Base-by-base conservation (phyloP, 2,888 invertebrate species). In the Microchrysa polita region DNA sequence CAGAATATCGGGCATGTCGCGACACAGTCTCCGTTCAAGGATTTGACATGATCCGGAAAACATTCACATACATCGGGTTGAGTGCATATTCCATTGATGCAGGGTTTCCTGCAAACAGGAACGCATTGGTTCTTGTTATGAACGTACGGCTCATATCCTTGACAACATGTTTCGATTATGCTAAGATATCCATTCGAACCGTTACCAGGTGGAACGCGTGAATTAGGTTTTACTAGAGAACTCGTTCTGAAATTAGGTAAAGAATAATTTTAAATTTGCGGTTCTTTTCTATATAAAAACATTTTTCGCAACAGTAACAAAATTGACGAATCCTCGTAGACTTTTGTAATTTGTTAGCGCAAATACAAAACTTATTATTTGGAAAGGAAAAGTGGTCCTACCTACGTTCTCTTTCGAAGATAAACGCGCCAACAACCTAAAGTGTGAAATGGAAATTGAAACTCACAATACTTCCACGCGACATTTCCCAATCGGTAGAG, bases 1-100 rank as follows among this genome's bases (percentile, higher is more conserved):
- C 92, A 92, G 0, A 90, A 89, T 18, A 90, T 87, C 0, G 91
- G 91, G 74, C 92, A 92, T 0, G 90, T 90, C 1, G 91, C 86
- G 0, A 90, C 84, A 77, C 92, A 92, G 74, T 86, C 83, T 0
- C 87, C 87, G 7, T 85, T 86, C 1, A 20, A 42, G 0, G 48
- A 61, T 42, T 44, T 53, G 34, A 73, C 74, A 78, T 67, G 82
- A 2, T 82, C 83, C 2, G 12, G 22, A 18, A 78, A 61, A 73
- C 84, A 84, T 44, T 57, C 34, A 71, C 84, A 84, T n/a, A 73
- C 73, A 27, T 74, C 67, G 10, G 75, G 63, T 5, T n/a, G 87
- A 1, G 86, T 84, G 80, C 91, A 91, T 7, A 82, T 60, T n/a
- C 82, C 83, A 59, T 83, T 77, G 1, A 77, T 22, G 67, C 84